Base-by-base conservation (phyloP, 2,888 invertebrate species). In the Panzeria rudis region DNA sequence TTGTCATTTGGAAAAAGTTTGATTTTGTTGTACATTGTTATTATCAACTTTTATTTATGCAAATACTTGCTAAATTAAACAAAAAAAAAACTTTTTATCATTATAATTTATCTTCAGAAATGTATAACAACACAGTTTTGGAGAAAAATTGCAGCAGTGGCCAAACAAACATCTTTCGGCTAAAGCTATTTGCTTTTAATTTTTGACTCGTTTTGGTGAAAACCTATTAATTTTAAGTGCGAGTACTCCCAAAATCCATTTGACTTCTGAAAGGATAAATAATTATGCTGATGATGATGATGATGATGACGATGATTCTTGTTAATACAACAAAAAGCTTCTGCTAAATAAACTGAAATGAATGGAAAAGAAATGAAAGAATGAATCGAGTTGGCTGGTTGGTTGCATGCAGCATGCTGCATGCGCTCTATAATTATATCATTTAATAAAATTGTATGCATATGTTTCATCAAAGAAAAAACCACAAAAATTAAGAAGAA, bases 361-460 rank as follows among this genome's bases (percentile, higher is more conserved):
- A 44, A 50, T 50, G 17, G 15, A 61, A 52, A 62, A 7, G 62
- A n/a, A 73, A 52, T 52, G 61, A 9, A 61, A 71, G 25, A 35
- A 75, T 61, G 66, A 69, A 59, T 64, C 29, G 44, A 6, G 29
- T 66, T 20, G 66, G 23, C 69, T 82, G 82, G 29, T 66, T 20
- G 66, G 23, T 77, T 82, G 82, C 76, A 82, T 75, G 86, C 68
- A 61, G 50, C 50, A 75, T 64, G 71, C 64, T 64, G 71, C 64
- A 66, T 82, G 86, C 87, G 89, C 88, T 88, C 90, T 91, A 89
- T 91, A 91, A 91, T 91, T 91, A 91, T 91, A 89, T 89, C 89
- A 91, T 91, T 91, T 91, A 89, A 89, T 87, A 87, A 91, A 91
- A 91, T 91, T 90, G 88, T 90, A 50, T 89, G 89, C 90, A 90